phyloP scores from a whole-genome alignment of 1,140 invertebrate genomes.

The Chironomus striatipennis region DNA sequence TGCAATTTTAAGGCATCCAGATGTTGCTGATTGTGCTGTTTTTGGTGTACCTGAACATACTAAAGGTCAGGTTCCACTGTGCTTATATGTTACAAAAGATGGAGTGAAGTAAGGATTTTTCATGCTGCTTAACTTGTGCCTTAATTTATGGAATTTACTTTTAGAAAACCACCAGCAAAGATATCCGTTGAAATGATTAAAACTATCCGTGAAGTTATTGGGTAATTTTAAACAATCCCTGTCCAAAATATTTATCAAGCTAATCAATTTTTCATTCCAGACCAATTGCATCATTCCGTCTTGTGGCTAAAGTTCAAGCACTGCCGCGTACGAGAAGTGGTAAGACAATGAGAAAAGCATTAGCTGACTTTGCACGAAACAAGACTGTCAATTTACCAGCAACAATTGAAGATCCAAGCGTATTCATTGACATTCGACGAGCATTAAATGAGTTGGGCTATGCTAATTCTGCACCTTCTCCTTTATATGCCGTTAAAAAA shows the following conservation, averaged over 20 bases:
- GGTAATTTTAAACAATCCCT: background rate
- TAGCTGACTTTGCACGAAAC: constrained; percentile 71
- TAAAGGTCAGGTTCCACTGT: constrained; percentile 84
- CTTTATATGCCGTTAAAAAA: constrained; percentile 36
- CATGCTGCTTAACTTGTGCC: no score
- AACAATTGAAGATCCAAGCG: constrained; percentile 79
- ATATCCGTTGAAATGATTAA: constrained; percentile 57
- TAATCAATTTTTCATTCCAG: constrained; percentile 34
- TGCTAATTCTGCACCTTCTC: constrained; percentile 60
- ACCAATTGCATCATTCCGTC: constrained; percentile 78
- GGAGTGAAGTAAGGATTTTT: constrained; percentile 30
- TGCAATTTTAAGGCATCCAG: constrained; percentile 71
- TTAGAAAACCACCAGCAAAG: constrained; percentile 47
- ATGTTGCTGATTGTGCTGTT: constrained; percentile 76
- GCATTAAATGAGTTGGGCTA: constrained; percentile 67
- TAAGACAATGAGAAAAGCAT: constrained; percentile 78
- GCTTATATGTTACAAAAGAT: constrained; percentile 67
- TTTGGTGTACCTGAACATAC: constrained; percentile 80
- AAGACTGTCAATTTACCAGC: constrained; percentile 69
- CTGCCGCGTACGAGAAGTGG: constrained; percentile 70
- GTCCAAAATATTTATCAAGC: no score
- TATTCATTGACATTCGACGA: constrained; percentile 66
- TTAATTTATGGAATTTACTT: background rate
- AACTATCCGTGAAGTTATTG: constrained; percentile 69
- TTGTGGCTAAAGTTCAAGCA: constrained; percentile 62